Evolutionary conservation across 2,113 vertebrate species (phyloP), one percentile per base, ranked within the genome.

Genomic region (Ranitomeya imitator): DNA sequence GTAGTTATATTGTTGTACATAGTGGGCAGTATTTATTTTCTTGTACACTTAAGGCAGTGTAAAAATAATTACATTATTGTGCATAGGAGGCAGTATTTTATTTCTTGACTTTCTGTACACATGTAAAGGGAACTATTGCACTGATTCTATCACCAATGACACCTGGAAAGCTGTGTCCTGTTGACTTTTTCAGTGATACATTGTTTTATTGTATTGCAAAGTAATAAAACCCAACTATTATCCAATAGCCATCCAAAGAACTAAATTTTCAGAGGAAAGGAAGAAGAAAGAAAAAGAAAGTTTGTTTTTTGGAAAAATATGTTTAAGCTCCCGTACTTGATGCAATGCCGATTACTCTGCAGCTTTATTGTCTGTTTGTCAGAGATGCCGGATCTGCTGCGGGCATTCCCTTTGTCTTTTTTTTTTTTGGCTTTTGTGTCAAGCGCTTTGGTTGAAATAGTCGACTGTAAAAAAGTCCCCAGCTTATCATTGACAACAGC

Each of bases 401-500:
- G 60, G 16, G 80, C 18, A 21, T 19, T n/a, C 19, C 14, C 80
- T 65, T 83, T 65, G 31, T 65, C 37, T 83, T 3, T n/a, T 21
- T 61, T 21, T 61, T 63, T 21, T n/a, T n/a, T n/a, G n/a, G 23
- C n/a, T 16, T 79, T 31, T 19, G 55, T 51, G 10, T 51, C 14
- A 11, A 65, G 81, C 19, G 0, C n/a, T 83, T 83, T 83, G 37
- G 71, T 31, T 18, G 16, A n/a, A 60, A 76, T 52, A 79, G 18
- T 57, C 31, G 2, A 15, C 45, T 54, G 77, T 18, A 87, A 12
- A 19, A 19, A 67, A 37, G 61, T 87, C 45, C 31, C 19, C 51
- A 54, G 59, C 76, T 86, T 86, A 79, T 79, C 77, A 79, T 4
- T 67, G 9, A 16, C 9, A 55, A n/a, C 45, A 79, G 8, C 85